Base-by-base conservation (phyloP, 2,888 invertebrate species). In the Ormia ochracea region DNA sequence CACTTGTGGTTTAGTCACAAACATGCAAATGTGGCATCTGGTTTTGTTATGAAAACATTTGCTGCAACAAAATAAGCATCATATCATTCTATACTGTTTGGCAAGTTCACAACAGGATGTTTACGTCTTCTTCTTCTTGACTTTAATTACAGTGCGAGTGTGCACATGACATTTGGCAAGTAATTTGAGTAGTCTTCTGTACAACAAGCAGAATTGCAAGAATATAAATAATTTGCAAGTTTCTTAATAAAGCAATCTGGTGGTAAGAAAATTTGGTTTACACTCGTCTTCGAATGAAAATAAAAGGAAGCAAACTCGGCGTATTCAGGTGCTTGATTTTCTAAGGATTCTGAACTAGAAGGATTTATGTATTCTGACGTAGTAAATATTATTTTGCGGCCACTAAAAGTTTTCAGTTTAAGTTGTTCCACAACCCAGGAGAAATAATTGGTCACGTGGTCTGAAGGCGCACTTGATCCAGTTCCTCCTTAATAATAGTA, bases 1-100 rank as follows among this genome's bases (percentile, higher is more conserved):
- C 59, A 70, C 70, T 59, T 70, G 36, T 19, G 5, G 26, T 19
- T 12, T 38, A 38, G 50, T 41, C 38, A 38, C 28, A 1, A 28
- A 48, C 58, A 36, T 58, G 26, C 33, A 38, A 41, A 54, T 38
- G 12, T 3, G 31, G 7, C 6, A 4, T 2, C n/a, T 19, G 21
- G 28, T 36, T 36, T n/a, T 14, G 14, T 1, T 14, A 33, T 58
- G 23, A 41, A 59, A 63, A 63, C n/a, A 17, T 31, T 61, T 41
- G 7, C n/a, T n/a, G 6, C 14, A n/a, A 33, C 33, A 3, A 14
- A 14, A 33, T 12, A 17, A 56, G 45, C 6, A 10, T 7, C 5
- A 14, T 10, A 10, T 7, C 5, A 14, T 10, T 12, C 4, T 38
- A 50, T 7, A 38, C n/a, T n/a, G n/a, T 21, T 9, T 12, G 12